Conservation (phyloP, 2,113 vertebrate species). For the Thamnaconus septentrionalis region DNA sequence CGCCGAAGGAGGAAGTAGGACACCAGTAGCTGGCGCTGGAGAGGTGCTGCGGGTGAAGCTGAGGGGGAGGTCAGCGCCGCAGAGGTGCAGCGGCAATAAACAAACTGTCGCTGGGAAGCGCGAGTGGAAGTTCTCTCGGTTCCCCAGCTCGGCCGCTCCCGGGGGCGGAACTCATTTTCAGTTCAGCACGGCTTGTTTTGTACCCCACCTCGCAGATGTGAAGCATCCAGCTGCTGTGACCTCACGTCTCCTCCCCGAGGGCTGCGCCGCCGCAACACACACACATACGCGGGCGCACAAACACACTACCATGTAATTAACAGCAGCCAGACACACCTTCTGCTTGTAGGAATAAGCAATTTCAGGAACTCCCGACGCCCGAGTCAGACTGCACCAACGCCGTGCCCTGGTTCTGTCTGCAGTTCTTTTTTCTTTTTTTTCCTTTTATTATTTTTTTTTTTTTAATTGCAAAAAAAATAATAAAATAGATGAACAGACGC, state of each 20-base stretch:
- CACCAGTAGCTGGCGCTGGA: not conserved
- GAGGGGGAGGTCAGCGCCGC: slow-evolving; percentile 20
- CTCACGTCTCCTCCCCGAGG: slow-evolving; percentile 49
- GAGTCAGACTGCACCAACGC: slow-evolving; percentile 28
- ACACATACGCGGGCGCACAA: slow-evolving; percentile 20
- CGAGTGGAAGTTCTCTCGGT: not conserved
- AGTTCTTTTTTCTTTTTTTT: not conserved
- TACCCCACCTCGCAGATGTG: slow-evolving; percentile 49
- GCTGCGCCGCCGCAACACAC: slow-evolving; percentile 12
- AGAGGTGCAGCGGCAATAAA: slow-evolving; percentile 4
- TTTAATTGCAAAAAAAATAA: not conserved
- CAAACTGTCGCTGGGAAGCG: not conserved
- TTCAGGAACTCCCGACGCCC: slow-evolving; percentile 24
- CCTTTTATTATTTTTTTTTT: not conserved
- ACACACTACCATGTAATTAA: slow-evolving; percentile 46
- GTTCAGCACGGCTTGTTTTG: slow-evolving; percentile 40
- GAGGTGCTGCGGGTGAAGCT: not conserved
- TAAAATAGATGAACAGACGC: too few species aligned
- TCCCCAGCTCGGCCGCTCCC: slow-evolving; percentile 2
- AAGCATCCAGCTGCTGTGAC: slow-evolving; percentile 61
- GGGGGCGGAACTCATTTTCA: slow-evolving; percentile 27
- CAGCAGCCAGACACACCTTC: slow-evolving; percentile 35
- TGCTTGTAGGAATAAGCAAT: slow-evolving; percentile 52
- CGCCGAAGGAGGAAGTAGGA: slow-evolving; percentile 19
- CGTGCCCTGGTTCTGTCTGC: slow-evolving; percentile 18